Conservation (phyloP, 37 sponge, comb jelly and placozoan genomes). For the Cliona cf. orientalis region DNA sequence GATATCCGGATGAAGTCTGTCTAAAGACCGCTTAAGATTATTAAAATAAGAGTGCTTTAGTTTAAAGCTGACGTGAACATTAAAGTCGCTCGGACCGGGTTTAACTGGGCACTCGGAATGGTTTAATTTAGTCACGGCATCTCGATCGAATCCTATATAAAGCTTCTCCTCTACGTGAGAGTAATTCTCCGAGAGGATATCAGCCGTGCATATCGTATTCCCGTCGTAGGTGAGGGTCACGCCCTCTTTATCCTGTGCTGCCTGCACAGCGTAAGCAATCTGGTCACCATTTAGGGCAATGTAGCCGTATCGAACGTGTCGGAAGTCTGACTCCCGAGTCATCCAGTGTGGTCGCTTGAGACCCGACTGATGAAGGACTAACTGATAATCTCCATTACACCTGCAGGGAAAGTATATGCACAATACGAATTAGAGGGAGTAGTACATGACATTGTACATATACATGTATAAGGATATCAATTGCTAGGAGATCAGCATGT, state of each 20-base stretch:
- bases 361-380: constrained; percentile 25
- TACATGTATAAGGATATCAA: too few relatives aligned
- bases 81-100: background rate
- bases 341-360: background rate
- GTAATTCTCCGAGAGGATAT: constrained; percentile 22
- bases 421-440: background rate
- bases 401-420: constrained; percentile 4
- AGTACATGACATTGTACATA: background rate
- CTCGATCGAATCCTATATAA: constrained; percentile 18
- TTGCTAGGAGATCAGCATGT: too few relatives aligned
- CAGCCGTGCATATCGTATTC: background rate
- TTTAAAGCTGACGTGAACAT: constrained; percentile 25
- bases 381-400: constrained; percentile 39
- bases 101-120: background rate
- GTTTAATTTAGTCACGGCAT: background rate
- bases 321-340: background rate
- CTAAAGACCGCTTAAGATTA: constrained; percentile 8
- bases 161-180: constrained; percentile 14
- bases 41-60: constrained; percentile 56
- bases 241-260: constrained; percentile 41
- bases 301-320: constrained; percentile 10
- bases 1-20: background rate
- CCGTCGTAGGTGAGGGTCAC: background rate
- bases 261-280: constrained; percentile 44
- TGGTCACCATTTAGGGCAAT: constrained; percentile 38